Percentiles rank a stretch among this genome's conserved stretches.
These are phyloP conservation scores for Apeira syringaria DNA, from an alignment of 2,888 invertebrate species.

Conservation along the genomic window DNA sequence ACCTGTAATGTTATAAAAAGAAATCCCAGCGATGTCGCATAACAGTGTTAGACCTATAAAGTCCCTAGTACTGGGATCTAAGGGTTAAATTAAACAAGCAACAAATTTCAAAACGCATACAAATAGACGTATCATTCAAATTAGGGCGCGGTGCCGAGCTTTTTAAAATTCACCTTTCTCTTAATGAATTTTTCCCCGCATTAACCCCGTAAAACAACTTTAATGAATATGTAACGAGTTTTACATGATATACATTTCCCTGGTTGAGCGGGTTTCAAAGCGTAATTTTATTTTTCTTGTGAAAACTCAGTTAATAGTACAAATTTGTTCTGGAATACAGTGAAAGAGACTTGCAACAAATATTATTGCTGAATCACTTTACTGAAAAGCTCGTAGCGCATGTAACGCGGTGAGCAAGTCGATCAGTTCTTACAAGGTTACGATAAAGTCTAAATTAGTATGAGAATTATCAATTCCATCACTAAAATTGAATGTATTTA, in stretches of 20 bases:
- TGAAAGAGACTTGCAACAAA: background rate
- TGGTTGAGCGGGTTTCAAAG: slow-evolving; percentile 10
- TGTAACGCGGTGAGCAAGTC: too few species aligned
- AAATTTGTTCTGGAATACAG: background rate
- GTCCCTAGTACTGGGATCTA: too few species aligned
- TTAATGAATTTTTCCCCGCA: slow-evolving; percentile 27
- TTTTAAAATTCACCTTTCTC: slow-evolving; percentile 12
- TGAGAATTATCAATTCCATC: too few species aligned
- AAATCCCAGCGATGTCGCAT: too few species aligned
- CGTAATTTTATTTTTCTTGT: slow-evolving; percentile 8
- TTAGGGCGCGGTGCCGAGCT: background rate
- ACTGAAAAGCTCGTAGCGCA: too few species aligned
- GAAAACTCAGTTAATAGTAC: slow-evolving; percentile 1
- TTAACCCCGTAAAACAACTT: slow-evolving; percentile 29
- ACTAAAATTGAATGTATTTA: too few species aligned
- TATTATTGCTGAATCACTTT: too few species aligned
- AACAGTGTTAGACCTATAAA: too few species aligned
- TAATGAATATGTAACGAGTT: slow-evolving; percentile 31
- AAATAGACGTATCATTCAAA: slow-evolving; percentile 4
- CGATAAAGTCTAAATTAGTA: too few species aligned
- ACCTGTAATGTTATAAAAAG: too few species aligned
- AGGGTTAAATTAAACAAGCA: too few species aligned
- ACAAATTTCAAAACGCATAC: background rate
- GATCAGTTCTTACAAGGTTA: too few species aligned
- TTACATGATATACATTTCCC: slow-evolving; percentile 23